phyloP scores from a whole-genome alignment of 2,113 vertebrate species.

The Burhinus bistriatus region DNA sequence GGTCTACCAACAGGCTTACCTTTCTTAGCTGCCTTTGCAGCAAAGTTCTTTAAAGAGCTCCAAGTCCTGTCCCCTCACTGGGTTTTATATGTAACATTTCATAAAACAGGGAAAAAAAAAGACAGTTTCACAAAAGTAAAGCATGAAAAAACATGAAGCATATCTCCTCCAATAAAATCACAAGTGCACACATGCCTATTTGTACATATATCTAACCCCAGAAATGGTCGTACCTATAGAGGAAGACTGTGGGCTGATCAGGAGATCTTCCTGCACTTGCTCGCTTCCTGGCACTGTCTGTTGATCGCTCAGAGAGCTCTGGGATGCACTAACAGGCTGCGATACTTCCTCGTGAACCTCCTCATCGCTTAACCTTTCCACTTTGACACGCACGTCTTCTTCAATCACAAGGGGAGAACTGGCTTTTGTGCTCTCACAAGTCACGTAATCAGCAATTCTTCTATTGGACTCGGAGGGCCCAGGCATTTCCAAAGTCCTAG shows the following conservation, averaged over 20 bases:
- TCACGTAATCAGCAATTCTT: constrained; percentile 86
- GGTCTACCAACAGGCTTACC: not conserved
- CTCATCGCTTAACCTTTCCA: constrained; percentile 94
- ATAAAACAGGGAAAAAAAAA: not conserved
- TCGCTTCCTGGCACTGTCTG: constrained; percentile 97
- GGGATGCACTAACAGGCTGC: constrained; percentile 91
- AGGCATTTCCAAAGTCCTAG: constrained; percentile 88
- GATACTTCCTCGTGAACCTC: constrained; percentile 94
- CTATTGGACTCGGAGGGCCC: constrained; percentile 82
- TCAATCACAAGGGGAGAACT: constrained; percentile 82
- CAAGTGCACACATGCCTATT: rapidly evolving
- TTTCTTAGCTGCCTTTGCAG: not conserved
- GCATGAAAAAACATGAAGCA: rapidly evolving
- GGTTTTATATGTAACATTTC: not conserved
- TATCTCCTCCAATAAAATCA: not conserved
- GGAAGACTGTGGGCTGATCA: constrained; percentile 98
- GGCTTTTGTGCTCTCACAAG: constrained; percentile 91
- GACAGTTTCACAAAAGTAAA: not conserved
- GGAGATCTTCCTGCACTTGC: constrained; percentile 95
- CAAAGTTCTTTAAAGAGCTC: not conserved
- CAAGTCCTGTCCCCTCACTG: rapidly evolving
- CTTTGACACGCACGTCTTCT: constrained; percentile 93
- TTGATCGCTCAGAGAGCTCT: constrained; percentile 96
- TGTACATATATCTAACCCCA: not conserved
- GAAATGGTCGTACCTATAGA: constrained; percentile 85